Evolutionary conservation across 2,888 invertebrate species (phyloP).

Genomic region (Congeria kusceri): DNA sequence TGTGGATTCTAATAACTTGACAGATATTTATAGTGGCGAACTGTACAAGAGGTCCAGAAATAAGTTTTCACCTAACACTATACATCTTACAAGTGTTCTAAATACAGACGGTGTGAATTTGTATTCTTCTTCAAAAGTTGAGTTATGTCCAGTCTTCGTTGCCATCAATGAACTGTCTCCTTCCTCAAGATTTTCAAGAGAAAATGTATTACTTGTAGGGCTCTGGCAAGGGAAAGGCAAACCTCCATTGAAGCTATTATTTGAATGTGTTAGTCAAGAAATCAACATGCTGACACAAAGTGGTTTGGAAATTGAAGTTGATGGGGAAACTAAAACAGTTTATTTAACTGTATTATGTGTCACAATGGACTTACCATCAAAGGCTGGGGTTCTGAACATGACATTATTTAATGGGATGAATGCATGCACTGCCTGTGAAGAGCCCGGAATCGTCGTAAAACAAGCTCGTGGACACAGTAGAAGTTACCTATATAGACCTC

Average conservation of each 20-base stretch:
- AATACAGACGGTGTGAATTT: too few relatives aligned
- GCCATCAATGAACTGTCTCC: constrained; percentile 41
- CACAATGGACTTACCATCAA: constrained; percentile 22
- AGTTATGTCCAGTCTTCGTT: constrained; percentile 34
- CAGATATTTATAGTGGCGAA: too few relatives aligned
- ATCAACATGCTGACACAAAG: too few relatives aligned
- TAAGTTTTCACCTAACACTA: too few relatives aligned
- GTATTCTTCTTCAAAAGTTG: constrained; percentile 25
- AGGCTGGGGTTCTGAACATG: constrained; percentile 58
- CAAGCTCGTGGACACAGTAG: constrained; percentile 20
- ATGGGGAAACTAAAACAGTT: too few relatives aligned
- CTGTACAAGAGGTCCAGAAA: too few relatives aligned
- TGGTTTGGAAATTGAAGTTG: too few relatives aligned
- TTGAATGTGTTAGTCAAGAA: not conserved
- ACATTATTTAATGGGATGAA: constrained; percentile 49
- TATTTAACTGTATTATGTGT: not conserved
- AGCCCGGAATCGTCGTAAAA: constrained; percentile 38
- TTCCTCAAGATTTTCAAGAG: constrained; percentile 27
- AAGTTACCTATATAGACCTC: constrained; percentile 19
- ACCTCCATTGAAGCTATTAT: constrained; percentile 38
- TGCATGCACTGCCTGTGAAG: constrained; percentile 60
- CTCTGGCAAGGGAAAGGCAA: constrained; percentile 59
- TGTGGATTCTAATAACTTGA: too few relatives aligned
- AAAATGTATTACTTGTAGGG: constrained; percentile 34
- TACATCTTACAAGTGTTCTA: too few relatives aligned